Evolutionary conservation across 1,140 invertebrate genomes (phyloP).

Genomic region (Nixonia krombeini): DNA sequence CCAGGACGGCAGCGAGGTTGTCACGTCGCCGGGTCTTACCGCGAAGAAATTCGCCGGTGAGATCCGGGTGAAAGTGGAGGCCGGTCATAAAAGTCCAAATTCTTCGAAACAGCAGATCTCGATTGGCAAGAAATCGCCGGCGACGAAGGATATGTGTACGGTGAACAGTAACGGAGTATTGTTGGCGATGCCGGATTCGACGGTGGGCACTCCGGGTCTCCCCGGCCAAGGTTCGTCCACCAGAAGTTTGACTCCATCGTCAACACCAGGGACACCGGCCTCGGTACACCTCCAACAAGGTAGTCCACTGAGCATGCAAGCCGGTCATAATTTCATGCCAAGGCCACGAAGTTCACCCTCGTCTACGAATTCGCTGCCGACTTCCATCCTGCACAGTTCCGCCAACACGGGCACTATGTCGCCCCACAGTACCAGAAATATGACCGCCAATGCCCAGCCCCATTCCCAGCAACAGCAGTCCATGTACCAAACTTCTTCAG

Average conservation of each 20-base stretch:
- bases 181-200: slow-evolving; percentile 67
- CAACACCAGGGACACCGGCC: slow-evolving; percentile 76
- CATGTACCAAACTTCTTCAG: slow-evolving; percentile 55
- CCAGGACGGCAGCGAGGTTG: slow-evolving; percentile 74
- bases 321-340: slow-evolving; percentile 63
- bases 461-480: slow-evolving; percentile 62
- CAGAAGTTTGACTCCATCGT: slow-evolving; percentile 77
- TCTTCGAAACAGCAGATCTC: slow-evolving; percentile 71
- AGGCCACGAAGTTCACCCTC: slow-evolving; percentile 67
- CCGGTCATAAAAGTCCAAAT: slow-evolving; percentile 76
- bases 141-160: slow-evolving; percentile 63
- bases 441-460: slow-evolving; percentile 43
- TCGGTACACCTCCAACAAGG: slow-evolving; percentile 72
- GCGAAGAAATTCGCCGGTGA: slow-evolving; percentile 70
- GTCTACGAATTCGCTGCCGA: slow-evolving; percentile 55
- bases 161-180: slow-evolving; percentile 67
- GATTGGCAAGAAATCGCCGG: slow-evolving; percentile 64
- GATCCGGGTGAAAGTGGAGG: slow-evolving; percentile 75
- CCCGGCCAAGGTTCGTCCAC: slow-evolving; percentile 72
- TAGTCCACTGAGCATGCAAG: slow-evolving; percentile 65
- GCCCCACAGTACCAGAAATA: slow-evolving; percentile 51
- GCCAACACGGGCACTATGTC: slow-evolving; percentile 54
- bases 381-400: slow-evolving; percentile 52
- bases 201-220: slow-evolving; percentile 62
- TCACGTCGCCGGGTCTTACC: slow-evolving; percentile 69